Conservation (phyloP, 1,140 invertebrate genomes). For the Heliconius congener region DNA sequence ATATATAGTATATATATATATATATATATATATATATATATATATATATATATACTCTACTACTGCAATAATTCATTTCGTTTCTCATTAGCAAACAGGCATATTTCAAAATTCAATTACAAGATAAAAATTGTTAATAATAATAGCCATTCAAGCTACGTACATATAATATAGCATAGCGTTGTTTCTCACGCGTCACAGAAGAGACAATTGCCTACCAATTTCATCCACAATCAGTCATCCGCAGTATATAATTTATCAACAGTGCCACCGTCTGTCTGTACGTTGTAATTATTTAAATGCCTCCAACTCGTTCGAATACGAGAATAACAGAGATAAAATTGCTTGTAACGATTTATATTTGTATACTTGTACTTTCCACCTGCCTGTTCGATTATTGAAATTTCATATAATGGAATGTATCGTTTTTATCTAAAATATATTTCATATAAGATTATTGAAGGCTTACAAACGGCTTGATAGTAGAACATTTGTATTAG, state of each 20-base stretch:
- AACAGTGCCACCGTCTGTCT: slow-evolving; percentile 35
- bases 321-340: slow-evolving; percentile 16
- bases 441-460: background rate
- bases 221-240: slow-evolving; percentile 31
- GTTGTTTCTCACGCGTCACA: slow-evolving; percentile 20
- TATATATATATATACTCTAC: background rate
- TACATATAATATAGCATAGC: background rate
- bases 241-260: slow-evolving; percentile 30
- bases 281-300: slow-evolving; percentile 57
- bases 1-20: too few relatives aligned
- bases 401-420: background rate
- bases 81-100: background rate
- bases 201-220: slow-evolving; percentile 23
- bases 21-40: too few relatives aligned
- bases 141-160: background rate
- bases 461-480: too few relatives aligned
- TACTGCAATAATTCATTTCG: background rate
- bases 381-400: background rate
- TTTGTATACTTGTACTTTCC: slow-evolving; percentile 5
- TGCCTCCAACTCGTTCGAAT: slow-evolving; percentile 46
- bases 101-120: slow-evolving; percentile 3
- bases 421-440: background rate
- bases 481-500: too few relatives aligned
- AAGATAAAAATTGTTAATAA: slow-evolving; percentile 7
- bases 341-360: slow-evolving; percentile 33